Base-by-base conservation (phyloP, 35 echinoderm and acorn worm genomes). In the Lytechinus variegatus region DNA sequence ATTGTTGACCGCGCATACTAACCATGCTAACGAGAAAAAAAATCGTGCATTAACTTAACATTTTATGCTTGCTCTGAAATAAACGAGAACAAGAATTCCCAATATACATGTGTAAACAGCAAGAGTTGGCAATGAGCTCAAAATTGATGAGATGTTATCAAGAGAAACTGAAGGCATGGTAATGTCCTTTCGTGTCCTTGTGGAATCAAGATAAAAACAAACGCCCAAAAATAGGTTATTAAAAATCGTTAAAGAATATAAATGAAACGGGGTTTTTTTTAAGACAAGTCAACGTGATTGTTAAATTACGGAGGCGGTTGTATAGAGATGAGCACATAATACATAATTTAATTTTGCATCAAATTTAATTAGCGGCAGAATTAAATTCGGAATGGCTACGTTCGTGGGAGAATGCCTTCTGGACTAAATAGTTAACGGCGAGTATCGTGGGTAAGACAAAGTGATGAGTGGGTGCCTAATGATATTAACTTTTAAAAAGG, bases 261-360 rank as follows among this genome's bases (percentile, higher is more conserved):
- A 71, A 79, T 16, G n/a, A 19, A 8, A 79, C 14, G 24, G 19
- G 21, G n/a, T 79, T 24, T 79, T 79, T 24, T 79, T 71, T 6
- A n/a, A 79, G 19, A 79, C 3, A 79, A 14, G 21, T 4, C 66
- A 27, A 79, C 8, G 7, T 79, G 21, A 19, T n/a, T 19, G 61
- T 19, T 21, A 21, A 71, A 14, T 71, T 79, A n/a, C 19, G 66
- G 21, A 79, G 66, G 66, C 66, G 16, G 66, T 79, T 79, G 66
- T 79, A 79, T 79, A 79, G 66, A 79, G 66, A 79, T 79, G 66
- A 79, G 66, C 66, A 24, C 66, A 79, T 79, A n/a, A 79, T 19
- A 79, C 66, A 79, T 79, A 79, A 79, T 79, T 24, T 79, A 79
- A 79, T 79, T 79, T 79, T 79, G 66, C 66, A 79, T 19, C 66